Percentiles rank a stretch among this genome's conserved stretches.
These are phyloP conservation scores for Hippocampus kuda DNA, from an alignment of 2,797 vertebrate species.

Conservation along the genomic window DNA sequence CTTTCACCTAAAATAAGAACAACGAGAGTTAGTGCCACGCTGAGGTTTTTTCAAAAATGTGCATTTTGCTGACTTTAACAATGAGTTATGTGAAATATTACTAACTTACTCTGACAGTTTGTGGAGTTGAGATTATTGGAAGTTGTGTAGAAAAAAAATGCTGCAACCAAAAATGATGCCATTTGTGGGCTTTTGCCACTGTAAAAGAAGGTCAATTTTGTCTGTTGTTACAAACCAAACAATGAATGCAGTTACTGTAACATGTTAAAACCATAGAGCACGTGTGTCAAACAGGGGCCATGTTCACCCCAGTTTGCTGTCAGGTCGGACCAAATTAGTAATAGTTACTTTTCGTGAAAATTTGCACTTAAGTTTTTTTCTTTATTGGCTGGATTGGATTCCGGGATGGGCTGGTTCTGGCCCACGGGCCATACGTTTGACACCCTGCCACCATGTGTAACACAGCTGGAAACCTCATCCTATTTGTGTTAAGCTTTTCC, in stretches of 20 bases:
- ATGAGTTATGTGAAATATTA: conserved; percentile 12
- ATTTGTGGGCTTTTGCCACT: conserved; percentile 38
- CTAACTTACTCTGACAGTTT: conserved; percentile 10
- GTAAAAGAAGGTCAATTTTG: conserved; percentile 16
- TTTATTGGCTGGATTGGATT: not conserved
- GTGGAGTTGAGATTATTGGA: not conserved
- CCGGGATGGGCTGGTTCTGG: not conserved
- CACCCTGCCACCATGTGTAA: not conserved
- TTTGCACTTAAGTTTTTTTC: too few species aligned
- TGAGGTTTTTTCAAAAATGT: not conserved
- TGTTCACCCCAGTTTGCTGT: not conserved
- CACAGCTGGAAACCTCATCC: not conserved
- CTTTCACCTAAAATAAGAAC: not conserved
- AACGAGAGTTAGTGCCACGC: not conserved
- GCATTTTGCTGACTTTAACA: conserved; percentile 1
- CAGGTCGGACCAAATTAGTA: not conserved
- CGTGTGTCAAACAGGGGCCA: conserved; percentile 5
- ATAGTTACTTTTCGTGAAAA: not conserved
- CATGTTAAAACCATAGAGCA: conserved; percentile 13
- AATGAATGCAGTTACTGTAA: conserved; percentile 26
- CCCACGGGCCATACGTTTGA: not conserved
- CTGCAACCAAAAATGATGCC: conserved; percentile 20
- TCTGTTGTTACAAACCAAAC: conserved; percentile 31
- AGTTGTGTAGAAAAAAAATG: not conserved
- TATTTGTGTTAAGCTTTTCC: conserved; percentile 1